Evolutionary conservation across 1,140 invertebrate genomes (phyloP), one percentile per base, ranked within the genome.

Genomic region (Calliopsis andreniformis): DNA sequence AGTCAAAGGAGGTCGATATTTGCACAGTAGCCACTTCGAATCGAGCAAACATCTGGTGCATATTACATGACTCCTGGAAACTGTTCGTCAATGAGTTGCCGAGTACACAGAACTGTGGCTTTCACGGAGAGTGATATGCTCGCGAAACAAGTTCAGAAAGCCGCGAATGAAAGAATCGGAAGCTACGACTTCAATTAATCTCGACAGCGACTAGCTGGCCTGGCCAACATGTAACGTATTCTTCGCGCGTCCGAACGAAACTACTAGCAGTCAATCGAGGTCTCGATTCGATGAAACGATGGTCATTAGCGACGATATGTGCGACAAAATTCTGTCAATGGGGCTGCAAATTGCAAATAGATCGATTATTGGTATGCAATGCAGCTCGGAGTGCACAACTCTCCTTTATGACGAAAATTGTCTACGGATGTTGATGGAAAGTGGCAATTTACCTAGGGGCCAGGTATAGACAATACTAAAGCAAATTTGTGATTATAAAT

Each of bases 11-110:
- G 0, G 7, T 73, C 20, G 49, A 59, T 55, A 42, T 73, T 73
- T 73, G 61, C 70, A 43, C n/a, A 32, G 43, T 71, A 18, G 23
- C 68, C 49, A 55, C 51, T 45, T 23, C 45, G 35, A 55, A 73
- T 14, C n/a, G 10, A 10, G 58, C n/a, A 32, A 66, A 47, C 71
- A 68, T 76, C 55, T 79, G 77, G 62, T 53, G 63, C 47, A 61
- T 76, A 79, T 76, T 79, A 79, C 45, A 25, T 32, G 25, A 64
- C 23, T 35, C 6, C 28, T 35, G 62, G 63, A 68, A 76, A 61
- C 45, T 20, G 45, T 79, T 63, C 28, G 35, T 47, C n/a, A 3
- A 16, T 45, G 39, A 67, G 55, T 76, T 76, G 20, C 23, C 28
- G 45, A 59, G n/a, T 28, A 56, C 59, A 78, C 18, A 61, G 55